Conservation (phyloP, 2,888 invertebrate species). For the Leptarthrus brevirostris region DNA sequence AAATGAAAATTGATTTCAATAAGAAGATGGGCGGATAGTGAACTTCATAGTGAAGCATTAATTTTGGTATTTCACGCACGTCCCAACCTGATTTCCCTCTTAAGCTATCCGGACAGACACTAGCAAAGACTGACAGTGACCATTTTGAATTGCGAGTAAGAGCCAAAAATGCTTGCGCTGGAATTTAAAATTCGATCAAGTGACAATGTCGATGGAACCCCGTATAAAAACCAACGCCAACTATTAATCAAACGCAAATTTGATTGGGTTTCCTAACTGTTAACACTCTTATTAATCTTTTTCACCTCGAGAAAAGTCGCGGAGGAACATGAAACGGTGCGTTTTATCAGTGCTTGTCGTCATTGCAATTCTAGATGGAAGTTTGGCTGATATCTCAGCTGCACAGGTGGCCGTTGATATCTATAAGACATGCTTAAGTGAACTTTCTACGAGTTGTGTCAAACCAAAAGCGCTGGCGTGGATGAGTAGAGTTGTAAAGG, state of each 20-base stretch:
- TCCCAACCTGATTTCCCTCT: slow-evolving; percentile 59
- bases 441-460: slow-evolving; percentile 78
- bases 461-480: slow-evolving; percentile 82
- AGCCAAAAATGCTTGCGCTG: slow-evolving; percentile 42
- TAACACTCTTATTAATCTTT: slow-evolving; percentile 56
- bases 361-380: slow-evolving; percentile 33
- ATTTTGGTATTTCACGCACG: slow-evolving; percentile 55
- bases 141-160: slow-evolving; percentile 13
- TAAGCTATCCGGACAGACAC: slow-evolving; percentile 46
- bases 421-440: slow-evolving; percentile 76
- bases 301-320: slow-evolving; percentile 37
- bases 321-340: slow-evolving; percentile 51
- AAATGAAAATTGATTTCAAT: slow-evolving; percentile 22
- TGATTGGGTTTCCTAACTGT: slow-evolving; percentile 63
- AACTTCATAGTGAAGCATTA: not conserved
- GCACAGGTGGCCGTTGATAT: slow-evolving; percentile 74
- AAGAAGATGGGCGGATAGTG: not conserved
- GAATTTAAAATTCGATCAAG: slow-evolving; percentile 48
- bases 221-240: slow-evolving; percentile 65
- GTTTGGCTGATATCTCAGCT: slow-evolving; percentile 67
- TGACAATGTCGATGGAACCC: slow-evolving; percentile 56
- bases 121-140: slow-evolving; percentile 14
- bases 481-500: slow-evolving; percentile 75
- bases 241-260: slow-evolving; percentile 64
- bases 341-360: slow-evolving; percentile 32